A percentile compares a stretch with the other conserved stretches of the same genome.
Conservation (phyloP, 2,888 invertebrate genomes). For the Apodemia duryi region DNA sequence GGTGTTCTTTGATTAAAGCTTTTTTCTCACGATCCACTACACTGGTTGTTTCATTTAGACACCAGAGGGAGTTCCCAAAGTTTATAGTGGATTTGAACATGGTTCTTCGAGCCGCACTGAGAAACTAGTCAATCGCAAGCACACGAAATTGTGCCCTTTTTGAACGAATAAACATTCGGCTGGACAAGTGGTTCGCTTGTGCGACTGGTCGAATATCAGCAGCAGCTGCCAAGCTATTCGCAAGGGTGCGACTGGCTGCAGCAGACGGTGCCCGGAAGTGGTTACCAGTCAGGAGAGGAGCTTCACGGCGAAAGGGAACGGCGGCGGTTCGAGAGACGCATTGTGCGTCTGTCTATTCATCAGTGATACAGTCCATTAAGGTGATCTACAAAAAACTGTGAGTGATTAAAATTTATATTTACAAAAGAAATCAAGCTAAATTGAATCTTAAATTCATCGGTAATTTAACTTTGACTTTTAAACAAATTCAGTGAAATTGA, state of each 20-base stretch:
- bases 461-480: neutral
- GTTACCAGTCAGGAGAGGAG: slow-evolving; percentile 4
- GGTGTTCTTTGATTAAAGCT: too few relatives aligned
- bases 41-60: too few relatives aligned
- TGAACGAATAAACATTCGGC: neutral
- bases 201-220: neutral
- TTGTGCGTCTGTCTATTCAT: too few relatives aligned
- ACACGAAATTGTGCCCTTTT: neutral
- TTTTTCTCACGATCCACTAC: too few relatives aligned
- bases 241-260: neutral
- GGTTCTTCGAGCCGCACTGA: neutral
- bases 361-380: neutral
- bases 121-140: neutral
- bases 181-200: neutral
- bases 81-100: too few relatives aligned
- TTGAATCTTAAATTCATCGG: neutral
- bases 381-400: slow-evolving; percentile 2
- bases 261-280: neutral
- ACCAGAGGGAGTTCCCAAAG: too few relatives aligned
- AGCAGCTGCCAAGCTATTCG: too few relatives aligned
- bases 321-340: neutral
- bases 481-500: neutral
- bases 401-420: neutral
- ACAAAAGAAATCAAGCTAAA: neutral
- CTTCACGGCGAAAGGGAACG: neutral